These are phyloP conservation scores for Nematolebias whitei DNA, from an alignment of 2,113 vertebrate species.

Conservation along the genomic window DNA sequence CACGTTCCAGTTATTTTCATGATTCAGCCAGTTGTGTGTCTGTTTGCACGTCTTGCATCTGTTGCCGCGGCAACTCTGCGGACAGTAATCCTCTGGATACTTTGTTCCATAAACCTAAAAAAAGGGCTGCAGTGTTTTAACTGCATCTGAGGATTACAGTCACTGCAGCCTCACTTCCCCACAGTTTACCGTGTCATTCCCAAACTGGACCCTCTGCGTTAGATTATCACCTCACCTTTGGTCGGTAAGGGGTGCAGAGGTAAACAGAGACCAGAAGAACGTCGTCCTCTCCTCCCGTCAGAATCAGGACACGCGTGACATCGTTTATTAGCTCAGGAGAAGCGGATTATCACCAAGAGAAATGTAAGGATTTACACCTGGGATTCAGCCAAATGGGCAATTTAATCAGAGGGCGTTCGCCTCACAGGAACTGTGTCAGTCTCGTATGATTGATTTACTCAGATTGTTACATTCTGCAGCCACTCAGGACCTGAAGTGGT, in stretches of 20 bases:
- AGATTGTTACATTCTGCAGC: conserved; percentile 44
- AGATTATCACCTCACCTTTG: conserved; percentile 6
- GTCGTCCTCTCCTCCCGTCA: conserved; percentile 23
- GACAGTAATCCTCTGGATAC: conserved; percentile 58
- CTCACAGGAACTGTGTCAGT: conserved; percentile 66
- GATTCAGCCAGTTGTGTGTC: neutral
- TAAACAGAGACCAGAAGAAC: conserved; percentile 13
- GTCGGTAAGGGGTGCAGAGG: neutral
- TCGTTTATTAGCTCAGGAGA: conserved; percentile 44
- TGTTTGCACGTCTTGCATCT: conserved; percentile 3
- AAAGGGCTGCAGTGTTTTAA: conserved; percentile 54
- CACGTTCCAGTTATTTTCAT: neutral
- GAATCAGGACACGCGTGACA: conserved; percentile 53
- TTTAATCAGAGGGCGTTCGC: conserved; percentile 77
- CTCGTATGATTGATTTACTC: conserved; percentile 71
- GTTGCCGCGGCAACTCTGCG: conserved; percentile 22
- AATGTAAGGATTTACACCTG: conserved; percentile 61
- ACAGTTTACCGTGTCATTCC: neutral
- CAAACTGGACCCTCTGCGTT: neutral
- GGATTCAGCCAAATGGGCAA: conserved; percentile 74
- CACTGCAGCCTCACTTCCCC: conserved; percentile 41
- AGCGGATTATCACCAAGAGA: conserved; percentile 56
- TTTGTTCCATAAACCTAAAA: conserved; percentile 70
- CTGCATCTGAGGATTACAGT: conserved; percentile 54
- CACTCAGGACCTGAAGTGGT: conserved; percentile 44